phyloP scores from a whole-genome alignment of 1,140 invertebrate genomes.

The Frieseomelitta varia region DNA sequence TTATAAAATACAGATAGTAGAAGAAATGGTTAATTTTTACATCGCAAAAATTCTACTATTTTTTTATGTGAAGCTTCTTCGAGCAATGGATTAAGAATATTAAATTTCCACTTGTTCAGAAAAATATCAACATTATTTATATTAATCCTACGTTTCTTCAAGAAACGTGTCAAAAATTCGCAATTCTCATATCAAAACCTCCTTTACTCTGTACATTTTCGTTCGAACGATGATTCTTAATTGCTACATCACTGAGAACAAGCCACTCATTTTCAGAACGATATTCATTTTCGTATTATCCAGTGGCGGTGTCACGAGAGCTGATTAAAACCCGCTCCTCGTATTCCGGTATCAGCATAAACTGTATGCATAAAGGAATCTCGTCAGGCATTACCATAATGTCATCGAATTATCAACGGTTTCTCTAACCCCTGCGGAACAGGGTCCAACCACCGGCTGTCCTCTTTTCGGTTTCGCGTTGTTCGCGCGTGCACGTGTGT shows the following conservation, averaged over 20 bases:
- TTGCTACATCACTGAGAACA: background rate
- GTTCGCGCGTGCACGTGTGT: background rate
- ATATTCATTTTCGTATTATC: background rate
- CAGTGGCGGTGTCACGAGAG: conserved; percentile 2
- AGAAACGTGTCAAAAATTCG: too few species aligned
- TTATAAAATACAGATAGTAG: background rate
- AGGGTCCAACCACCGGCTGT: background rate
- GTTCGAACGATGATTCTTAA: background rate
- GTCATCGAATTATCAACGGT: conserved; percentile 65
- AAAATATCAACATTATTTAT: background rate
- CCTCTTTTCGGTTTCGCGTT: background rate
- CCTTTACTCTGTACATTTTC: background rate
- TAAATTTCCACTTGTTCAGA: background rate
- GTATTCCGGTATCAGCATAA: conserved; percentile 29
- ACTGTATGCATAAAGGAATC: conserved; percentile 51
- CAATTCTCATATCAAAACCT: background rate
- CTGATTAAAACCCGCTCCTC: conserved; percentile 27
- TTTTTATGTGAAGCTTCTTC: too few species aligned
- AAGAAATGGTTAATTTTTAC: background rate
- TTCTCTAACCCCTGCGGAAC: conserved; percentile 25
- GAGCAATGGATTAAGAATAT: background rate
- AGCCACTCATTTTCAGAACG: background rate
- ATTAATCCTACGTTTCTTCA: background rate
- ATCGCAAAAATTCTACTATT: background rate
- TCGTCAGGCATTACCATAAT: conserved; percentile 65